These are phyloP conservation scores for Dinothrombium tinctorium DNA, from an alignment of 1,140 invertebrate species.

Conservation along the genomic window DNA sequence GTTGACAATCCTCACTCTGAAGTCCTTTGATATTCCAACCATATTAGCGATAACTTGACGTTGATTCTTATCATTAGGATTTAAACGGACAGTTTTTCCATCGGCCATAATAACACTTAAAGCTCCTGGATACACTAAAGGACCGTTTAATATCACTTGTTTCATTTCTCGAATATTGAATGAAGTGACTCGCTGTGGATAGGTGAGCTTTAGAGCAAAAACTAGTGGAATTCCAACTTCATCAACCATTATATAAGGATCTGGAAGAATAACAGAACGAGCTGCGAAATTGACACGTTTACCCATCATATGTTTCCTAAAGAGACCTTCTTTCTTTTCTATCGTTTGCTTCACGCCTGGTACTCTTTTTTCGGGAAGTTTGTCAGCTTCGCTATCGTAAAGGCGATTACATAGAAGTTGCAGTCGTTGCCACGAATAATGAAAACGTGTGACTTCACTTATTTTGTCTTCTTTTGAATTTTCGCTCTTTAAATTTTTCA, in stretches of 20 bases:
- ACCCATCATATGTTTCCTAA: constrained; percentile 98
- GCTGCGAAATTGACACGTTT: constrained; percentile 95
- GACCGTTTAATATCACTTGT: constrained; percentile 70
- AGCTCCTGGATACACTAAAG: constrained; percentile 68
- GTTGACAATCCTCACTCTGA: constrained; percentile 36
- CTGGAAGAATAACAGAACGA: constrained; percentile 91
- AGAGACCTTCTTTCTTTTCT: constrained; percentile 92
- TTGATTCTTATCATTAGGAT: constrained; percentile 21
- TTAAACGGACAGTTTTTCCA: constrained; percentile 33
- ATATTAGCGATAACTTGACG: constrained; percentile 39
- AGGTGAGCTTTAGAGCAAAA: constrained; percentile 79
- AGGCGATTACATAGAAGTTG: constrained; percentile 27
- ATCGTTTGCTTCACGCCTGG: constrained; percentile 31
- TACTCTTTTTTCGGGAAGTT: constrained; percentile 14
- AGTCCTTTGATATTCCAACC: constrained; percentile 10
- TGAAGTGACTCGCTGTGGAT: constrained; percentile 69
- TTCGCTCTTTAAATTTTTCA: not conserved
- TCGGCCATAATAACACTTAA: constrained; percentile 55
- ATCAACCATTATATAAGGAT: constrained; percentile 83
- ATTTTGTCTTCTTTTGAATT: not conserved
- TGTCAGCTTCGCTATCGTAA: constrained; percentile 26
- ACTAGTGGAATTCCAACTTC: constrained; percentile 91
- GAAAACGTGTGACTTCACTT: constrained; percentile 18
- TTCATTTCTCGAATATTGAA: constrained; percentile 67
- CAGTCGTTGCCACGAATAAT: constrained; percentile 23